phyloP scores from a whole-genome alignment of 2,113 vertebrate genomes.

The Apodemus sylvaticus region DNA sequence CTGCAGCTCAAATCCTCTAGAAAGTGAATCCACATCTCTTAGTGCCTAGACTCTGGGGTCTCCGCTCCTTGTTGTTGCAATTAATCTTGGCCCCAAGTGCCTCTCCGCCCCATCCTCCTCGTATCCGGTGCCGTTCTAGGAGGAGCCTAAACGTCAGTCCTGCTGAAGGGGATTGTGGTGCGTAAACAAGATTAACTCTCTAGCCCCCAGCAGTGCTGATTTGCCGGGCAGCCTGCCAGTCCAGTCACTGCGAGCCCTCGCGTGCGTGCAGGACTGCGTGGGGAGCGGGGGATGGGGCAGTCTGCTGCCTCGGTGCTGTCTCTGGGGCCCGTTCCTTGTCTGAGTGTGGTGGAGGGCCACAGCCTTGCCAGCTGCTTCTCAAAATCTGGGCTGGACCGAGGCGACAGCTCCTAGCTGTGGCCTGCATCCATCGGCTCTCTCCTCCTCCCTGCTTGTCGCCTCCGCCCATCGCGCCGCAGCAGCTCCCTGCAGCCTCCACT shows the following conservation, averaged over 20 bases:
- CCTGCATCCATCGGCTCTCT: not conserved
- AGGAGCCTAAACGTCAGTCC: conserved; percentile 62
- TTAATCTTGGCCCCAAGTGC: not conserved
- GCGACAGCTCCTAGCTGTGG: not conserved
- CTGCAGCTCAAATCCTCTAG: not conserved
- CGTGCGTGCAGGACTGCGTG: not conserved
- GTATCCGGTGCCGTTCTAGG: conserved; percentile 33
- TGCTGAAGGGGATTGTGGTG: conserved; percentile 60
- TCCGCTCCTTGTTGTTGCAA: not conserved
- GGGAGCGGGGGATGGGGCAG: conserved; percentile 26
- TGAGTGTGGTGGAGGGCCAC: not conserved
- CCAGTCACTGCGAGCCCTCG: not conserved
- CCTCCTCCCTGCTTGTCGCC: conserved; percentile 50
- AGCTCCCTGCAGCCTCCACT: not conserved
- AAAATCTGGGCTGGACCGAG: not conserved
- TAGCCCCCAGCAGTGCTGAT: conserved; percentile 22
- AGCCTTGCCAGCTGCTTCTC: not conserved
- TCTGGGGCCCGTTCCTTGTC: not conserved
- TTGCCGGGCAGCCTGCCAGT: not conserved
- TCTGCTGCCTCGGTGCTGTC: not conserved
- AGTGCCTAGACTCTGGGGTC: not conserved
- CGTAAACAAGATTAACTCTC: conserved; percentile 76
- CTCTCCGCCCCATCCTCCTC: not conserved
- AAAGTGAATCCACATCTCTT: not conserved
- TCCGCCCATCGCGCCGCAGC: conserved; percentile 51